Conservation (phyloP, 2,113 vertebrate species). For the Thalassoma bifasciatum region DNA sequence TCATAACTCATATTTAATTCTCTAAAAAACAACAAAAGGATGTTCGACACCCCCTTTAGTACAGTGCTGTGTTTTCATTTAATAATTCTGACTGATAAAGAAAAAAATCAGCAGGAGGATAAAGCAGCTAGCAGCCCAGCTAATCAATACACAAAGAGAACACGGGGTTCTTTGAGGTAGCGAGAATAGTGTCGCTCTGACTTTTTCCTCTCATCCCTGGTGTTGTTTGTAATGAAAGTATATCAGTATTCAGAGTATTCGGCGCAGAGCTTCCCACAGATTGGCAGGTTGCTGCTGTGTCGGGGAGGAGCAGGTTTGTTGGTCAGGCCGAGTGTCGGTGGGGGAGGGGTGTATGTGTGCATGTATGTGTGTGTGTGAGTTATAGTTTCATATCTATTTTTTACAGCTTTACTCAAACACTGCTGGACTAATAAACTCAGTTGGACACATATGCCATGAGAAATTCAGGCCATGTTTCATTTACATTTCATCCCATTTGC, state of each 20-base stretch:
- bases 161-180: slow-evolving; percentile 29
- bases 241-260: slow-evolving; percentile 29
- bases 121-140: slow-evolving; percentile 3
- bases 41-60: not conserved
- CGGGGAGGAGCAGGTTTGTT: slow-evolving; percentile 31
- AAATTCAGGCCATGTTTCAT: not conserved
- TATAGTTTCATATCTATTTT: slow-evolving; percentile 1
- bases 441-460: not conserved
- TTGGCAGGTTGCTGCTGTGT: slow-evolving; percentile 43
- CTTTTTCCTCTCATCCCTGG: slow-evolving; percentile 1
- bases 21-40: not conserved
- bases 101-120: slow-evolving; percentile 1
- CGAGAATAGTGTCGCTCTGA: slow-evolving; percentile 3
- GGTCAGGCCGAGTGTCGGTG: slow-evolving; percentile 19
- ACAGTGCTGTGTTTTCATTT: not conserved
- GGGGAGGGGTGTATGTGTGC: slow-evolving; percentile 28
- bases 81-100: slow-evolving; percentile 4
- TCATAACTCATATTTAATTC: not conserved
- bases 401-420: slow-evolving; percentile 14
- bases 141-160: slow-evolving; percentile 31
- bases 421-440: not conserved
- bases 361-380: not conserved
- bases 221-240: slow-evolving; percentile 7
- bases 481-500: slow-evolving; percentile 6
- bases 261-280: slow-evolving; percentile 37